Percentiles rank a stretch among this genome's conserved stretches.
These are phyloP conservation scores for Aurelia coerulea DNA, from an alignment of 30 jellyfish, hydroid and myxozoan species.

Conservation along the genomic window DNA sequence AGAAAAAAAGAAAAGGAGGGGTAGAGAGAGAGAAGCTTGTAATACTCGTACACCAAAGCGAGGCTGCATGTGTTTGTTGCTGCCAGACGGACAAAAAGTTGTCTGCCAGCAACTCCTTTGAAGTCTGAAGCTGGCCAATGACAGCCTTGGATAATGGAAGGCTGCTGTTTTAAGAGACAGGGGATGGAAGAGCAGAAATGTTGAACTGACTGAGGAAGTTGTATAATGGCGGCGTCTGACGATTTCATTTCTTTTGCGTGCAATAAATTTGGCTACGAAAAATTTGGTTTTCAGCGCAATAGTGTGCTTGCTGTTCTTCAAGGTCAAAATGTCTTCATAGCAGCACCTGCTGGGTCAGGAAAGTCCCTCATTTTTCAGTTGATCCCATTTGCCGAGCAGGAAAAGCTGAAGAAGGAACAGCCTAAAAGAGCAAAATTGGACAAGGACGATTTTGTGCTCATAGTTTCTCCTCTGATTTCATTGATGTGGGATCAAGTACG, in stretches of 20 bases:
- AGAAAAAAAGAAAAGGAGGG: too few species aligned
- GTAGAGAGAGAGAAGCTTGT: too few species aligned
- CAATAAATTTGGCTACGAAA: slow-evolving; percentile 19
- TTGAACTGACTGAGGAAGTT: not conserved
- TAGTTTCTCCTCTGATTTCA: slow-evolving; percentile 38
- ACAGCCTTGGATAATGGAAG: too few species aligned
- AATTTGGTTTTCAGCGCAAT: slow-evolving; percentile 18
- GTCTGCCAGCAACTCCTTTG: too few species aligned
- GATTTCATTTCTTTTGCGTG: not conserved
- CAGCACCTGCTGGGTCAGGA: slow-evolving; percentile 37
- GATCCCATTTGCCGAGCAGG: slow-evolving; percentile 22
- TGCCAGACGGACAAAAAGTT: too few species aligned
- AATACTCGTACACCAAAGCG: too few species aligned
- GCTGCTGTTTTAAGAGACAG: too few species aligned
- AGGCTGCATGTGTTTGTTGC: too few species aligned
- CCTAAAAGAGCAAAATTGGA: slow-evolving; percentile 5
- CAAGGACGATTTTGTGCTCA: slow-evolving; percentile 14
- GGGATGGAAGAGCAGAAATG: too few species aligned
- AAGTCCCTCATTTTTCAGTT: slow-evolving; percentile 19
- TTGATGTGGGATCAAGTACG: slow-evolving; percentile 32
- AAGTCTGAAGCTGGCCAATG: too few species aligned
- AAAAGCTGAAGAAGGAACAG: slow-evolving; percentile 18
- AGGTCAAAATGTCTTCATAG: slow-evolving; percentile 20
- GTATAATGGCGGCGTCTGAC: not conserved
- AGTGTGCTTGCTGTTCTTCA: slow-evolving; percentile 4